Base-by-base conservation (phyloP, 2,888 invertebrate species). In the Venustoraphidia nigricollis region DNA sequence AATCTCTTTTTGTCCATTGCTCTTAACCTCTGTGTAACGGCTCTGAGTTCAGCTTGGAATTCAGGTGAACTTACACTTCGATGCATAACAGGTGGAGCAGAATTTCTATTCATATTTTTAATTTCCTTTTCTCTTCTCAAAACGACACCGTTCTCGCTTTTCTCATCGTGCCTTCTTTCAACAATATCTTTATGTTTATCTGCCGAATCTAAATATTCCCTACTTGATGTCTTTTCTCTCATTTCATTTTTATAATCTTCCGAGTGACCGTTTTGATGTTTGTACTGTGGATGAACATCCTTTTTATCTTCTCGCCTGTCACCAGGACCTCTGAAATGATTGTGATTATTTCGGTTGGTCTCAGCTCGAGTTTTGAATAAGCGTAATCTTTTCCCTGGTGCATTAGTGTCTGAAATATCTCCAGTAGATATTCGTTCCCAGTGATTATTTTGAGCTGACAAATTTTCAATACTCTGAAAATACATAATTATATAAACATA, bases 321-420 rank as follows among this genome's bases (percentile, higher is more conserved):
- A 36, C 48, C 34, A 50, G 53, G 54, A 48, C 59, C 59, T 55
- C 58, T 54, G 56, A 58, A 53, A 53, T 62, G 62, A 61, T 59
- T 63, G 59, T 61, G 59, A 52, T 59, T 54, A 51, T 57, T 63
- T 58, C 76, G 76, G 65, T 77, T 79, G 51, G 80, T 78, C 69
- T 84, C 83, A 45, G 79, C 80, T 61, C 81, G 76, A 44, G 83
- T 84, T 68, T 81, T 83, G 63, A 85, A 87, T 36, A 85, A 70
- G 44, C 83, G 74, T 44, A 77, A 69, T 61, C 77, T 76, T 53
- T 76, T 69, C 51, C 70, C 70, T 9, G 64, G 62, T 9, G 61
- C 56, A 14, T 60, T 49, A 36, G 58, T 55, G 46, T 58, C 52
- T 53, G 60, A 53, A 52, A 69, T 67, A 64, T 72, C 69, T 53